These are phyloP conservation scores for Potamarius usumacintae DNA, from an alignment of 2,113 vertebrate species.

Conservation along the genomic window DNA sequence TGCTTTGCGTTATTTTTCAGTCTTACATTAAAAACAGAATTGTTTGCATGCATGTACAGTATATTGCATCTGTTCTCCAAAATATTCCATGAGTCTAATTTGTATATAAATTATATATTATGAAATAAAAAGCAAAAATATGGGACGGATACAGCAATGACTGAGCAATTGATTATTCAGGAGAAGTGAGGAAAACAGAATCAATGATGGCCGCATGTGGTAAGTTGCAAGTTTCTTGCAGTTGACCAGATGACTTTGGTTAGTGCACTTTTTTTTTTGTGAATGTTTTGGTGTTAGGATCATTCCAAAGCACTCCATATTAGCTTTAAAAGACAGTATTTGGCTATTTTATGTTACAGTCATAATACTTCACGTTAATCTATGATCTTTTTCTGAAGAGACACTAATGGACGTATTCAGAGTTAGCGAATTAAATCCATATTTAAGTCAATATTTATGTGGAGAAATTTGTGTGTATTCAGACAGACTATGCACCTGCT, in stretches of 20 bases:
- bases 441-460: not conserved
- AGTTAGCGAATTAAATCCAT: not conserved
- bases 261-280: not conserved
- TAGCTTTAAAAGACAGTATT: not conserved
- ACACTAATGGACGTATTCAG: not conserved
- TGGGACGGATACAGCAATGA: not conserved
- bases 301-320: not conserved
- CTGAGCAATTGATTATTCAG: not conserved
- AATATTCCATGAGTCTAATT: not conserved
- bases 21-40: not conserved
- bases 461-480: not conserved
- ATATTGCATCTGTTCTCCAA: not conserved
- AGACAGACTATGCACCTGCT: not conserved
- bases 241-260: not conserved
- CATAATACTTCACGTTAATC: not conserved
- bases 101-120: not conserved
- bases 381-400: not conserved
- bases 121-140: not conserved
- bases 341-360: not conserved
- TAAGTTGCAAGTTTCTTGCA: conserved; percentile 24
- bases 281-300: not conserved
- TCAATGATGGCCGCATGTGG: conserved; percentile 40
- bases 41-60: not conserved
- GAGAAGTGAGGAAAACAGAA: not conserved
- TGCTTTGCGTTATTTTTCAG: not conserved